These are phyloP conservation scores for Pimpla rufipes DNA, from an alignment of 2,888 invertebrate genomes.

Conservation along the genomic window DNA sequence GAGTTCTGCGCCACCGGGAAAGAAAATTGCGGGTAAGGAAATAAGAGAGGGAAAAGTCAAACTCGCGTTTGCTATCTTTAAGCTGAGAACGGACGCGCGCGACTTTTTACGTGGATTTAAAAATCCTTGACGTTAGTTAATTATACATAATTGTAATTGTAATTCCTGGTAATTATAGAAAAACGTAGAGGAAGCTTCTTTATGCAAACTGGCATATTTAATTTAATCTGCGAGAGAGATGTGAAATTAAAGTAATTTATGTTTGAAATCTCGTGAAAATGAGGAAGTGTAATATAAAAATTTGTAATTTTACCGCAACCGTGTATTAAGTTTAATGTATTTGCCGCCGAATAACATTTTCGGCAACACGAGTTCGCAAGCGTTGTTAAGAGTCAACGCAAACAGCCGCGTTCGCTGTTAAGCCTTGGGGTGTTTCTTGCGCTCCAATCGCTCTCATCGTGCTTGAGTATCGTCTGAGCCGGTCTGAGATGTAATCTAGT, in stretches of 20 bases:
- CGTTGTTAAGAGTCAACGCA: too few species aligned
- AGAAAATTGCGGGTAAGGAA: neutral
- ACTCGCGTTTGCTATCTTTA: neutral
- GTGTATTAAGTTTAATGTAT: neutral
- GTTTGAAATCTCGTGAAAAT: neutral
- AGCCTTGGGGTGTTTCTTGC: too few species aligned
- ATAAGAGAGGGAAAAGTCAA: neutral
- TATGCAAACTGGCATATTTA: neutral
- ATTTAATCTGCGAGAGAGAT: neutral
- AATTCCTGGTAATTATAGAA: neutral
- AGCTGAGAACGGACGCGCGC: too few species aligned
- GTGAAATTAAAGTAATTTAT: neutral
- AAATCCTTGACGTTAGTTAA: too few species aligned
- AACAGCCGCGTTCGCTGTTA: too few species aligned
- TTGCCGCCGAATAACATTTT: too few species aligned
- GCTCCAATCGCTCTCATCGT: too few species aligned
- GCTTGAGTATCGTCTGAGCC: too few species aligned
- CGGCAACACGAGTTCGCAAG: too few species aligned
- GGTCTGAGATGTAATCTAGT: too few species aligned
- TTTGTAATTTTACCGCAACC: neutral
- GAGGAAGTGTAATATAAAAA: neutral
- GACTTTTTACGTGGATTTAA: too few species aligned
- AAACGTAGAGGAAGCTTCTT: neutral
- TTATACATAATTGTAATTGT: neutral
- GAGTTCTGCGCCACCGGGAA: slow-evolving; percentile 88